phyloP scores from a whole-genome alignment of 2,113 vertebrate genomes.

The Regulus satrapa region DNA sequence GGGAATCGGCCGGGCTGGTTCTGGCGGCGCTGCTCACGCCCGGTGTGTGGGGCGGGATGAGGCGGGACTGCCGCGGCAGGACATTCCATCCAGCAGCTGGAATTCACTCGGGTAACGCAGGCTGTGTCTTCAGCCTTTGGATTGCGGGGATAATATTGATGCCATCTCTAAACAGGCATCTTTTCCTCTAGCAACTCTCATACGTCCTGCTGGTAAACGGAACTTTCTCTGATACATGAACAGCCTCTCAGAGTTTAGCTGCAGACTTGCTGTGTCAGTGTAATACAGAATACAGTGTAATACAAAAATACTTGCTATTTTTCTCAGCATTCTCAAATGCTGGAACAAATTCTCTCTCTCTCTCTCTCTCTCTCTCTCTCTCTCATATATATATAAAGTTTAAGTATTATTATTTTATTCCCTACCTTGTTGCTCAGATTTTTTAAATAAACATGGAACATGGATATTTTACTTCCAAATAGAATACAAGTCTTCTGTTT shows the following conservation, averaged over 20 bases:
- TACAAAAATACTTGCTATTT: not conserved
- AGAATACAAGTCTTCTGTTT: not conserved
- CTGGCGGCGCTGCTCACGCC: accelerated
- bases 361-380: too few species aligned
- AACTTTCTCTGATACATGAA: not conserved
- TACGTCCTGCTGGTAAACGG: not conserved
- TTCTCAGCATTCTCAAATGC: not conserved
- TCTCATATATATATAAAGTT: too few species aligned
- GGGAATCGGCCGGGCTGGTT: accelerated
- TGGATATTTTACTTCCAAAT: not conserved
- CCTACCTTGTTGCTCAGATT: not conserved
- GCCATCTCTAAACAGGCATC: accelerated
- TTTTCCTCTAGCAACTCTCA: not conserved
- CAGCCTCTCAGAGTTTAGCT: not conserved
- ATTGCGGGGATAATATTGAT: not conserved
- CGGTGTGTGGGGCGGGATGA: accelerated
- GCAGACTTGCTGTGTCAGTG: not conserved
- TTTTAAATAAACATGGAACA: not conserved
- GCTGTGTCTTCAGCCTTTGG: not conserved
- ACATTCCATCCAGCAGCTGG: not conserved
- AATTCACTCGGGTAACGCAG: not conserved
- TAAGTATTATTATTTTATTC: not conserved
- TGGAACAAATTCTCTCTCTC: not conserved
- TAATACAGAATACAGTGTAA: not conserved
- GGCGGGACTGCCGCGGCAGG: not conserved